Evolutionary conservation across 2,113 vertebrate genomes (phyloP).

Genomic region (Electrona antarctica): DNA sequence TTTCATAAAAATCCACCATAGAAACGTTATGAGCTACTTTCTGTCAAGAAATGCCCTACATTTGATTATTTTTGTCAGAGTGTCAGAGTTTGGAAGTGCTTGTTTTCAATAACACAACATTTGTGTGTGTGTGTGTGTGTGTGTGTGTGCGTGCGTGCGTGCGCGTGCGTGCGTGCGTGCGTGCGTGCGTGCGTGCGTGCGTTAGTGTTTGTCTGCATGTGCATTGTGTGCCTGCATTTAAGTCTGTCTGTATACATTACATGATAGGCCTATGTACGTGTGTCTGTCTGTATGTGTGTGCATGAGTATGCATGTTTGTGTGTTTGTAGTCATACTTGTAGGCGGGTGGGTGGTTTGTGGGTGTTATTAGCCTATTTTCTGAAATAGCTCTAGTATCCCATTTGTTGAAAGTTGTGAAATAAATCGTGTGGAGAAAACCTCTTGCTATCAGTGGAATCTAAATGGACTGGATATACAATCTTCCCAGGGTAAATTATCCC

Average conservation of each 20-base stretch:
- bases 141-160: too few species aligned
- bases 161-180: too few species aligned
- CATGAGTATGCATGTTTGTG: conserved; percentile 2
- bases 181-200: too few species aligned
- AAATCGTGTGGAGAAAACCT: conserved; percentile 25
- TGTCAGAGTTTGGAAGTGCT: too few species aligned
- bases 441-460: conserved; percentile 21
- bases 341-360: background rate
- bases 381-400: background rate
- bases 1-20: too few species aligned
- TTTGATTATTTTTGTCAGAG: too few species aligned
- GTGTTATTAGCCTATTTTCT: too few species aligned
- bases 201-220: background rate
- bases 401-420: background rate
- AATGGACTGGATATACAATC: conserved; percentile 28
- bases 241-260: background rate
- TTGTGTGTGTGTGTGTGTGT: too few species aligned
- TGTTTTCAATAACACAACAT: too few species aligned
- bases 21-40: too few species aligned
- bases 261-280: background rate
- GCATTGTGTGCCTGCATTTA: too few species aligned
- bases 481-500: conserved; percentile 34
- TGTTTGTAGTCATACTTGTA: background rate
- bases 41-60: too few species aligned
- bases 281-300: conserved; percentile 16